A percentile compares a stretch with the other conserved stretches of the same genome.
These are phyloP conservation scores for Cordilura impudica DNA, from an alignment of 2,888 invertebrate genomes.

Conservation along the genomic window DNA sequence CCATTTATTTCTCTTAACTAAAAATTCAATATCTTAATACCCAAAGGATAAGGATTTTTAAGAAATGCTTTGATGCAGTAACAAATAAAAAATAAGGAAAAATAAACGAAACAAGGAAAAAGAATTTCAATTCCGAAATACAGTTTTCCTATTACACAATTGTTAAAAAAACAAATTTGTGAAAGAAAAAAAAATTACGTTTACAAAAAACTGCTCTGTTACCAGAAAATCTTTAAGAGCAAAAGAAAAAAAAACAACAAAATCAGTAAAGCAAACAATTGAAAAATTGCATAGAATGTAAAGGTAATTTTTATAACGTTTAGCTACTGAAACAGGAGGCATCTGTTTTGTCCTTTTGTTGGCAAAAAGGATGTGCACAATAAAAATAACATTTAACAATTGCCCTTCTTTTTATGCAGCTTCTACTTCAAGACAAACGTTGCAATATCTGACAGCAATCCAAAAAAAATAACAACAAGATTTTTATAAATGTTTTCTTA, in stretches of 20 bases:
- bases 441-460: neutral
- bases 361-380: conserved; percentile 44
- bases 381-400: conserved; percentile 52
- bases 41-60: conserved; percentile 57
- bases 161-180: conserved; percentile 36
- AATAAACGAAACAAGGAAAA: conserved; percentile 14
- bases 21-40: conserved; percentile 61
- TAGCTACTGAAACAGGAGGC: conserved; percentile 50
- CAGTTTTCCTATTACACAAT: conserved; percentile 45
- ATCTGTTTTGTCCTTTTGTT: conserved; percentile 59
- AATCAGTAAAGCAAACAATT: conserved; percentile 55
- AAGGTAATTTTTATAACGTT: conserved; percentile 47
- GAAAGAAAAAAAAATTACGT: conserved; percentile 29
- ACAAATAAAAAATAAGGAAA: conserved; percentile 39
- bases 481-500: conserved; percentile 48
- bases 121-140: conserved; percentile 56
- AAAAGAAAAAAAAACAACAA: conserved; percentile 39
- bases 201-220: conserved; percentile 13
- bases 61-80: conserved; percentile 52
- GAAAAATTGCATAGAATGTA: conserved; percentile 54
- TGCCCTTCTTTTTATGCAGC: conserved; percentile 32
- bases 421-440: neutral
- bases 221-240: conserved; percentile 36
- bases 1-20: conserved; percentile 1
- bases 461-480: conserved; percentile 32